Evolutionary conservation across 2,113 vertebrate species (phyloP).

Genomic region (Ictidomys tridecemlineatus): DNA sequence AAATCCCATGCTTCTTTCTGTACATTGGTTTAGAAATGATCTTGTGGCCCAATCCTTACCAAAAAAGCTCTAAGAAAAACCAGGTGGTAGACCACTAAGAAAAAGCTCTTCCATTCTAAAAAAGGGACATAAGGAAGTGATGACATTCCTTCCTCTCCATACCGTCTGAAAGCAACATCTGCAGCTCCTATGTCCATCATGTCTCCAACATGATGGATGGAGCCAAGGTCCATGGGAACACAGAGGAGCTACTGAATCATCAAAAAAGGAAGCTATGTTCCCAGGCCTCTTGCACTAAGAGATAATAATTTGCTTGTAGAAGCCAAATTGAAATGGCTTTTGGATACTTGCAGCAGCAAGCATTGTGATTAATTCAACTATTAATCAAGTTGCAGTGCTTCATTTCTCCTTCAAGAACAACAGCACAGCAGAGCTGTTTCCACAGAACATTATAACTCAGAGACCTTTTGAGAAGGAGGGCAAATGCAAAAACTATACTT

Average conservation of each 20-base stretch:
- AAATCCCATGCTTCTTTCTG: slow-evolving; percentile 19
- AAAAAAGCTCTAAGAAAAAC: slow-evolving; percentile 46
- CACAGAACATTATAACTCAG: background rate
- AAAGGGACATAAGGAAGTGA: background rate
- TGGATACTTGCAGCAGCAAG: background rate
- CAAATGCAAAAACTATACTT: background rate
- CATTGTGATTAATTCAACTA: background rate
- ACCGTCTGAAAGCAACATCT: background rate
- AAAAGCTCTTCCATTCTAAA: slow-evolving; percentile 6
- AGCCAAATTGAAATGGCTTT: background rate
- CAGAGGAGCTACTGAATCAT: background rate
- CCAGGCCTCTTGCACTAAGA: background rate
- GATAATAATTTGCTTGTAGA: background rate
- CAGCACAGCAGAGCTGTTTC: background rate
- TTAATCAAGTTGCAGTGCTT: background rate
- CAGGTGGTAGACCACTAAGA: background rate
- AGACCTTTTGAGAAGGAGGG: background rate
- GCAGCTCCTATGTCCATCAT: background rate
- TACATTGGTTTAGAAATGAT: background rate
- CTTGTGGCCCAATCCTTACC: background rate
- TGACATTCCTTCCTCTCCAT: background rate
- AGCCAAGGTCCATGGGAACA: background rate
- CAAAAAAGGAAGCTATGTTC: background rate
- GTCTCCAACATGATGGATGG: background rate
- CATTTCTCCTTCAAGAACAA: background rate